These are phyloP conservation scores for Heterohyrax brucei DNA, from an alignment of 2,797 vertebrate species.

Conservation along the genomic window DNA sequence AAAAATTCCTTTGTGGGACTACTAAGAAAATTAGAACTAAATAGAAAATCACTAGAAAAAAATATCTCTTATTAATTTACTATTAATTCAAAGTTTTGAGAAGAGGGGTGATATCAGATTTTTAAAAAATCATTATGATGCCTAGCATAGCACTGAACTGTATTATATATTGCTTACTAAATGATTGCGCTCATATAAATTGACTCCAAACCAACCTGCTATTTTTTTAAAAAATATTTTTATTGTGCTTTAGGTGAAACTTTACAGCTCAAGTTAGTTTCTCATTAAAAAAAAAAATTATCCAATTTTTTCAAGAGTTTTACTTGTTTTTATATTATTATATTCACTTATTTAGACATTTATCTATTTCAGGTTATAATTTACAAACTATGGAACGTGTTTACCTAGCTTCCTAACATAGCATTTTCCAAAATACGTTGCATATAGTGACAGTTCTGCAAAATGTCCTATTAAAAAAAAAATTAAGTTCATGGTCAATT, in stretches of 20 bases:
- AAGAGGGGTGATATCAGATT: not conserved
- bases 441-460: not conserved
- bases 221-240: not conserved
- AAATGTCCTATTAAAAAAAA: not conserved
- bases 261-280: no score
- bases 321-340: constrained; percentile 50
- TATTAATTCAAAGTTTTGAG: constrained; percentile 48
- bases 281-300: no score
- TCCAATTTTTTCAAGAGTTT: not conserved
- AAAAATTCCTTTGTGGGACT: not conserved
- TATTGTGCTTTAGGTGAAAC: no score
- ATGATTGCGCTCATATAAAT: constrained; percentile 3
- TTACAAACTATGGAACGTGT: not conserved
- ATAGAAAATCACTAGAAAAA: no score
- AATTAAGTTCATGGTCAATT: not conserved
- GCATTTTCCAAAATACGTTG: constrained; percentile 24
- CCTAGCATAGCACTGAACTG: not conserved
- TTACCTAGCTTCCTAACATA: constrained; percentile 23
- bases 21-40: constrained; percentile 16
- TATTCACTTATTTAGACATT: constrained; percentile 65
- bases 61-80: not conserved
- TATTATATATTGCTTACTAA: constrained; percentile 6
- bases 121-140: constrained; percentile 20
- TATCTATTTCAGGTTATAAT: constrained; percentile 49
- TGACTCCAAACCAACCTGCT: constrained; percentile 25